Evolutionary conservation across 2,113 vertebrate species (phyloP), one percentile per base, ranked within the genome.

Genomic region (Piaya cayana): DNA sequence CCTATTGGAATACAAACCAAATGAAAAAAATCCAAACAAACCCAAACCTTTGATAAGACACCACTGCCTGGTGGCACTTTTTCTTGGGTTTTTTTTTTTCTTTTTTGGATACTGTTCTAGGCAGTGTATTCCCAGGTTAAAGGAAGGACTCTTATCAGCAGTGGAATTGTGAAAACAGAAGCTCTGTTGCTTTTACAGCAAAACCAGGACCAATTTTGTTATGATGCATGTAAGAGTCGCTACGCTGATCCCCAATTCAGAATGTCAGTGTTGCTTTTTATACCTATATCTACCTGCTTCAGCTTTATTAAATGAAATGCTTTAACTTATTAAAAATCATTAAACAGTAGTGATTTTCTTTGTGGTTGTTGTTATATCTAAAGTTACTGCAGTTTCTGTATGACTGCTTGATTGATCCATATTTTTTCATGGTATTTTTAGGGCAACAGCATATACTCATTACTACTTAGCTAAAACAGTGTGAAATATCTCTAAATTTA

Each of bases 301-400:
- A 97, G 86, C 82, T 97, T 88, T 96, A 97, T 95, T 97, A 97
- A 97, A 97, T 93, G 96, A 96, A 97, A 97, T 56, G 92, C 62
- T 92, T 95, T 82, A 92, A 93, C 50, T 88, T 78, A 89, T 91
- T 97, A 97, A 94, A 49, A 96, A 95, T 85, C 22, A 1, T 72
- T 88, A 94, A 39, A 97, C 45, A 96, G 85, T 92, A 93, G 94
- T 93, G 93, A 98, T 64, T 95, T 97, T 94, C 94, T 95, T 56
- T 16, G 64, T 96, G 84, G 88, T 86, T 90, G 86, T 80, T 94
- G 65, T 90, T 86, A 43, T 32, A 88, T 16, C 26, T 79, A 84
- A 78, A 27, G n/a, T 92, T 92, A 86, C 45, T 18, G 52, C 62
- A 95, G 52, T 95, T 94, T 96, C 94, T 96, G 82, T 95, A 94